phyloP scores from a whole-genome alignment of 2,888 invertebrate genomes.

The Trilocha varians region DNA sequence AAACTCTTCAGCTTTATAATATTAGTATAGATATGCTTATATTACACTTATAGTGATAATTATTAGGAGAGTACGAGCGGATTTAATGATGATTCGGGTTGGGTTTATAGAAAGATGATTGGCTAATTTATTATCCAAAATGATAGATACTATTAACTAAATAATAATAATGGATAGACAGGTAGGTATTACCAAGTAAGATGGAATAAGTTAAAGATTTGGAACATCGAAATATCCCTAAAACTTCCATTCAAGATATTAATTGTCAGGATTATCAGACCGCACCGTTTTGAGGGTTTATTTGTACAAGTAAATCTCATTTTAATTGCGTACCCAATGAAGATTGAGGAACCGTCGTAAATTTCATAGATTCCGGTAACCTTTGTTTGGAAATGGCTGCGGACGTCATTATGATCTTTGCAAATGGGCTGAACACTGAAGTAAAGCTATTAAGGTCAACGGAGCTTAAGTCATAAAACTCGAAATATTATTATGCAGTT shows the following conservation, averaged over 20 bases:
- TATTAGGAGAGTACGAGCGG: too few species aligned
- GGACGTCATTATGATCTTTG: slow-evolving; percentile 14
- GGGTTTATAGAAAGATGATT: too few species aligned
- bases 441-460: slow-evolving; percentile 4
- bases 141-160: too few species aligned
- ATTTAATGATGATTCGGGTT: too few species aligned
- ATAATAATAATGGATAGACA: too few species aligned
- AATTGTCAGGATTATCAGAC: too few species aligned
- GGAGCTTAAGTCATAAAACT: not conserved
- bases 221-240: too few species aligned
- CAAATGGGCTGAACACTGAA: slow-evolving; percentile 13
- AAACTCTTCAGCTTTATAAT: too few species aligned
- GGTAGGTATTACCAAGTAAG: not conserved
- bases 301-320: slow-evolving; percentile 19
- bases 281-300: slow-evolving; percentile 15
- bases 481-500: slow-evolving; percentile 1
- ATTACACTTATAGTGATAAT: too few species aligned
- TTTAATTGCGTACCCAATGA: slow-evolving; percentile 19
- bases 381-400: slow-evolving; percentile 2
- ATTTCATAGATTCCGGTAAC: slow-evolving; percentile 9
- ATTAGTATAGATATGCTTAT: too few species aligned
- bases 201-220: not conserved
- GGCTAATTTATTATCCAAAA: too few species aligned
- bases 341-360: slow-evolving; percentile 7
- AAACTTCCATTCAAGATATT: too few species aligned